Evolutionary conservation across 2,888 invertebrate species (phyloP).

Genomic region (Drosophila mercatorum): DNA sequence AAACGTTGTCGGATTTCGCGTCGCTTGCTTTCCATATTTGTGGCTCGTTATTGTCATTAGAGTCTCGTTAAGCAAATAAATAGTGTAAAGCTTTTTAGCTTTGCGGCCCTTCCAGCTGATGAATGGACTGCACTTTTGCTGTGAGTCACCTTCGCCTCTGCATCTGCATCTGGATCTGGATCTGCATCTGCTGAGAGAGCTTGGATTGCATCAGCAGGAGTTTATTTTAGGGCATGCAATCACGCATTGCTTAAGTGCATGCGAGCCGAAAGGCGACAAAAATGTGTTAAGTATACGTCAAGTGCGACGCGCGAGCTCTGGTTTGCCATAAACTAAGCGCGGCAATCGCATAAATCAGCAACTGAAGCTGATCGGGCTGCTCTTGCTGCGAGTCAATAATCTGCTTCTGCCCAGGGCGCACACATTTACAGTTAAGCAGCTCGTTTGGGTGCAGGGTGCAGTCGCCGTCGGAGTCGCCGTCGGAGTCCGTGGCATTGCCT

Average conservation of each 20-base stretch:
- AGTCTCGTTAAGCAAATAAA: constrained; percentile 30
- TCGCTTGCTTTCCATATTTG: constrained; percentile 3
- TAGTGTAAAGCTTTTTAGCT: constrained; percentile 6
- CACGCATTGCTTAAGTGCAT: constrained; percentile 9
- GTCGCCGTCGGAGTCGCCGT: background rate
- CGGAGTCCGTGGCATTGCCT: constrained; percentile 8
- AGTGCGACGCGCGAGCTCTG: constrained; percentile 4
- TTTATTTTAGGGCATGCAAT: constrained; percentile 6
- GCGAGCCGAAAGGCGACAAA: background rate
- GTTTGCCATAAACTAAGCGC: background rate
- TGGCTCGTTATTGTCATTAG: constrained; percentile 10
- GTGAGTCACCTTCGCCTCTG: constrained; percentile 10
- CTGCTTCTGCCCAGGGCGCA: constrained; percentile 6
- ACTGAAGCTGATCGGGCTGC: background rate
- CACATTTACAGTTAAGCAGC: constrained; percentile 21
- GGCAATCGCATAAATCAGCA: background rate
- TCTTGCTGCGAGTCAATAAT: constrained; percentile 7
- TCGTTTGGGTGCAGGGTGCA: background rate
- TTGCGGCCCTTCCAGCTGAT: constrained; percentile 2
- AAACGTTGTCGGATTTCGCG: background rate
- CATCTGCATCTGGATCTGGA: background rate
- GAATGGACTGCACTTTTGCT: constrained; percentile 9
- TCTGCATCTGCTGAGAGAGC: background rate
- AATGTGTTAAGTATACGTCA: constrained; percentile 38
- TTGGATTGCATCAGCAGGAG: background rate